Conservation (phyloP, 2,113 vertebrate genomes). For the Felis chaus region DNA sequence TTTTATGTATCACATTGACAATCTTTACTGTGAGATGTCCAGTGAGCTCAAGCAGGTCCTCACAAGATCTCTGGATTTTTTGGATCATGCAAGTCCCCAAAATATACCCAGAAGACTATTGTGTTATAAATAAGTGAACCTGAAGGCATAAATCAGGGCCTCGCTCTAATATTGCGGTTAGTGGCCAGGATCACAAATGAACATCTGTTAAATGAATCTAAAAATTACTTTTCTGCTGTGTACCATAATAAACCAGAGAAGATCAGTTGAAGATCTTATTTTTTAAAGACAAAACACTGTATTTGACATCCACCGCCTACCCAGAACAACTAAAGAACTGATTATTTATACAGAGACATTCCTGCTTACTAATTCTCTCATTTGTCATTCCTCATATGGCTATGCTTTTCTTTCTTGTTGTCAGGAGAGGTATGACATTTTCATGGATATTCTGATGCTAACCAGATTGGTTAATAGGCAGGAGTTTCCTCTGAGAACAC, state of each 20-base stretch:
- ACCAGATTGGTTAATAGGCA: slow-evolving; percentile 9
- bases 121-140: neutral
- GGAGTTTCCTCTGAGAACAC: neutral
- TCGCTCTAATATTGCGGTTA: neutral
- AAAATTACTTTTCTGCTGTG: neutral
- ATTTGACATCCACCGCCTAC: neutral
- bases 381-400: slow-evolving; percentile 39
- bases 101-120: neutral
- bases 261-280: neutral
- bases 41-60: neutral
- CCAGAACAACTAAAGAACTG: neutral
- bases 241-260: neutral
- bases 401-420: neutral
- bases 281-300: neutral
- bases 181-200: neutral
- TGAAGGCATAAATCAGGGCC: neutral
- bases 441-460: slow-evolving; percentile 52
- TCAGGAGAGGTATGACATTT: neutral
- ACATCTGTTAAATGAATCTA: slow-evolving; percentile 28
- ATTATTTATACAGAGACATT: slow-evolving; percentile 40
- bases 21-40: neutral
- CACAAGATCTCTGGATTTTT: neutral
- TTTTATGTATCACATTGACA: neutral
- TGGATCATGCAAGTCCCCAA: neutral
- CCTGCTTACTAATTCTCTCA: neutral